Evolutionary conservation across 2,797 vertebrate species (phyloP), one percentile per base, ranked within the genome.

Genomic region (Synaphobranchus kaupii): DNA sequence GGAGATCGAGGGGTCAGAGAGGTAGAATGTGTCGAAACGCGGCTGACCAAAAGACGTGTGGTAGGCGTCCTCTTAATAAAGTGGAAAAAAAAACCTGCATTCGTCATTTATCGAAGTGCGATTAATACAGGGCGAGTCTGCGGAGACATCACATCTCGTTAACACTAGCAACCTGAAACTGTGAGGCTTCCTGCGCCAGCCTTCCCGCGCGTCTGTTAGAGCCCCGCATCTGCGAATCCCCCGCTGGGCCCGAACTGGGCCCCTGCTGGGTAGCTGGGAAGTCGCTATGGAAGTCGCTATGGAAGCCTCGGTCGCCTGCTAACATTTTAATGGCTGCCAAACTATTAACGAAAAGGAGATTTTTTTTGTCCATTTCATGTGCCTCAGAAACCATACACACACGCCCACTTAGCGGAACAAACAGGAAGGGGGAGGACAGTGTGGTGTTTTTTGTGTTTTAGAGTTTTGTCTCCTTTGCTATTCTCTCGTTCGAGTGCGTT

Each of bases 71-170:
- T 84, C 73, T 87, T 80, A 85, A 89, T 86, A 87, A 85, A 86
- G 85, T 63, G 63, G n/a, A n/a, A n/a, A 88, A 85, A 34, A 73
- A 60, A 84, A 50, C 66, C 78, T 25, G 31, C 86, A 89, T 90
- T 89, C 87, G 89, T 88, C 89, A 90, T 88, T 88, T 87, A 89
- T 85, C 84, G 86, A 88, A 87, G 90, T 85, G 68, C 88, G 39
- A 90, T 89, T 89, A 90, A 90, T 91, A 88, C 87, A 86, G 88
- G 89, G 85, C 87, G 89, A 89, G 88, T 86, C 90, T 86, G 78
- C 78, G 85, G 90, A 91, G 90, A 87, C 85, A 85, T 90, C 87
- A 86, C 88, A 91, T 92, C 90, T 91, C 86, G 87, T 92, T 92
- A 92, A 89, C 90, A 86, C 90, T 90, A 84, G 83, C 88, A 90